These are phyloP conservation scores for Apodemia duryi DNA, from an alignment of 2,888 invertebrate genomes.

Conservation along the genomic window DNA sequence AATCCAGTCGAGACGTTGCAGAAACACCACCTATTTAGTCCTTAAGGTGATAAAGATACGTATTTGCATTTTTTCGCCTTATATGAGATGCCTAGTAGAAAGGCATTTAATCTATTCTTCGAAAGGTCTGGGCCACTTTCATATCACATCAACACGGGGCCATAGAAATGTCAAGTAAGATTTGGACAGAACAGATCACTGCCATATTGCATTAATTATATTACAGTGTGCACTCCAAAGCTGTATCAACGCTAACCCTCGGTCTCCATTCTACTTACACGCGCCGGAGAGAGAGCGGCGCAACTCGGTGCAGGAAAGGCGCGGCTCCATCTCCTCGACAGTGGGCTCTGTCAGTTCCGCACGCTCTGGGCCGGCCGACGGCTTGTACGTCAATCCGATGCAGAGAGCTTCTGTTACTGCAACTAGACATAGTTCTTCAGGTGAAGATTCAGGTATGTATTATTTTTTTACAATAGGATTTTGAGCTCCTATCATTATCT, in stretches of 20 bases:
- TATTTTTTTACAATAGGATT: neutral
- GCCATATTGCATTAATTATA: neutral
- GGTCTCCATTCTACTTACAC: constrained; percentile 87
- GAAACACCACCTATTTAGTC: too few species aligned
- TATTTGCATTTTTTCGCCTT: too few species aligned
- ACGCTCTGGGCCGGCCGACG: constrained; percentile 83
- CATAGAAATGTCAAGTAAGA: too few species aligned
- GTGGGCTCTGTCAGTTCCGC: constrained; percentile 62
- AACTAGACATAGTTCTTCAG: constrained; percentile 61
- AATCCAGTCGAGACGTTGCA: too few species aligned
- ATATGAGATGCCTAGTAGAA: too few species aligned
- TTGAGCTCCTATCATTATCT: too few species aligned
- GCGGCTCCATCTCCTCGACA: constrained; percentile 61
- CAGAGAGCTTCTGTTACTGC: constrained; percentile 59
- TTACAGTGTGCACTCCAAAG: constrained; percentile 77
- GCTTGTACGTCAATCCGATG: constrained; percentile 92
- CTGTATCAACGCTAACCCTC: constrained; percentile 71
- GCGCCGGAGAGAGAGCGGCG: constrained; percentile 78
- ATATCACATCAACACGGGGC: too few species aligned
- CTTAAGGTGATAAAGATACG: too few species aligned
- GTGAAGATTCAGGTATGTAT: constrained; percentile 63
- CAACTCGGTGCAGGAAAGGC: constrained; percentile 50
- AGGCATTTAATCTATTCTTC: too few species aligned
- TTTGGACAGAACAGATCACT: too few species aligned
- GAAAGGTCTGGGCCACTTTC: too few species aligned